Base-by-base conservation (phyloP, 2,113 vertebrate genomes). In the Larimichthys crocea region DNA sequence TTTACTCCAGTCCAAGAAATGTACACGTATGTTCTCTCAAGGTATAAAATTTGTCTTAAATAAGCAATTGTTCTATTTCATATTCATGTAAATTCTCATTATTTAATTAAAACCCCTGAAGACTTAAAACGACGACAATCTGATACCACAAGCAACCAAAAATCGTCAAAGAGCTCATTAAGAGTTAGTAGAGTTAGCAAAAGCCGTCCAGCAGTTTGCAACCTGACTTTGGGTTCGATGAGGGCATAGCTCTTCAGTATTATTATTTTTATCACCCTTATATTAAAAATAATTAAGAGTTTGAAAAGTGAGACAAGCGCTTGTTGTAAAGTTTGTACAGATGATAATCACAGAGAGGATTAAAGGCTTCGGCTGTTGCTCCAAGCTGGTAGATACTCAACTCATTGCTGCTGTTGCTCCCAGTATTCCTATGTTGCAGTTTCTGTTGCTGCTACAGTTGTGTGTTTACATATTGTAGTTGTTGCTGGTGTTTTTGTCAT, bases 41-140 rank as follows among this genome's bases (percentile, higher is more conserved):
- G 89, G 95, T 97, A 97, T 95, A 97, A 97, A 97, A 96, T 87
- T 87, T 94, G 92, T 92, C 93, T 96, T 97, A 97, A 96, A 96
- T 97, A 97, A 94, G 88, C 80, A 82, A 64, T 57, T 82, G 86
- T 89, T 93, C 79, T 75, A 82, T 91, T 77, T 91, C 69, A 89
- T 93, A 84, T 84, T 82, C 63, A 87, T 85, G 91, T 89, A 90
- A 89, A 84, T 80, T 86, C 9, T 83, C 56, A 85, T 91, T 53
- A 87, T 88, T 90, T 72, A 10, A 75, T 87, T 83, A 92, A 90
- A 94, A 93, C 77, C 92, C 91, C 91, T 94, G 92, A 95, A 93
- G 90, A 92, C 64, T 77, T 89, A 74, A 88, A 82, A 26, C 48
- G 70, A 87, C 22, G 46, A 91, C 63, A 65, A 17, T 63, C 14